These are phyloP conservation scores for Callithrix jacchus DNA, from an alignment of 2,113 vertebrate genomes.

Conservation along the genomic window DNA sequence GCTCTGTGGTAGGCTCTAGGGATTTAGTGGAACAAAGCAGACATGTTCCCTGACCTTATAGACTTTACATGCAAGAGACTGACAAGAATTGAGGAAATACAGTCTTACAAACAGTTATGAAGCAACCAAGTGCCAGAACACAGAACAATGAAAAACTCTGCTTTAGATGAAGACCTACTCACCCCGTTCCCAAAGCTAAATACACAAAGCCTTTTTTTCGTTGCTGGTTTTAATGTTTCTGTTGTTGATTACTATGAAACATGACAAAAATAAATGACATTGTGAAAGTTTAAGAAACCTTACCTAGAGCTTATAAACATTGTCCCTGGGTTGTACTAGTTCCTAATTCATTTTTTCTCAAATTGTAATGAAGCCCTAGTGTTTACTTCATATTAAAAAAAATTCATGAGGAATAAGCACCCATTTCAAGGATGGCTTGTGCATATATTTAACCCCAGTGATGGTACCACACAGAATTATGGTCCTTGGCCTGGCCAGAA, in stretches of 20 bases:
- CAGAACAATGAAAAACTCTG: background rate
- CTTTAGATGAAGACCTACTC: background rate
- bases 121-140: background rate
- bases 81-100: background rate
- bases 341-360: background rate
- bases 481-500: background rate
- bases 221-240: background rate
- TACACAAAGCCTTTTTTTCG: background rate
- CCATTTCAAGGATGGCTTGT: background rate
- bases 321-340: background rate
- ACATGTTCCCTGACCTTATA: background rate
- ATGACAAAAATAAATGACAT: slow-evolving; percentile 4
- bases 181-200: background rate
- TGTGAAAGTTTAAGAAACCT: background rate
- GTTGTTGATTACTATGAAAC: background rate
- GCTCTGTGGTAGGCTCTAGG: background rate
- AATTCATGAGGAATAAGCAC: background rate
- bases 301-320: background rate
- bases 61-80: background rate
- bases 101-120: background rate
- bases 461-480: background rate
- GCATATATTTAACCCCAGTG: background rate
- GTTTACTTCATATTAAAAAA: slow-evolving; percentile 1
- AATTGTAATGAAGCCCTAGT: background rate
- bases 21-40: background rate